Evolutionary conservation across 2,797 vertebrate species (phyloP).

Genomic region (Cephalopachus bancanus): DNA sequence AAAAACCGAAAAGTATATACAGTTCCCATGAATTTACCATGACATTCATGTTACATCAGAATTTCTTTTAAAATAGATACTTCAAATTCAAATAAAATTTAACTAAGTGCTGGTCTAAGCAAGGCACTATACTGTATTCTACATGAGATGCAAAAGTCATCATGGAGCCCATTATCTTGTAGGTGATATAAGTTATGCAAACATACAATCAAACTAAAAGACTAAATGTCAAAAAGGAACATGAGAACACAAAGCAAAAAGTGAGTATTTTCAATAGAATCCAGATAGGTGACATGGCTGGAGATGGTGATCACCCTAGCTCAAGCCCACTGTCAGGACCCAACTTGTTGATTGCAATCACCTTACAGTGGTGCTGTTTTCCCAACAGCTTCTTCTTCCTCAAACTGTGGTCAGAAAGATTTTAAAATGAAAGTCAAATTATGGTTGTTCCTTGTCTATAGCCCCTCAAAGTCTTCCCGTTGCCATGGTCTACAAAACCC

Average conservation of each 20-base stretch:
- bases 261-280: background rate
- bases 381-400: background rate
- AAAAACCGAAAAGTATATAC: slow-evolving; percentile 15
- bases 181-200: background rate
- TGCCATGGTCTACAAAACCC: too few species aligned
- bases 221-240: background rate
- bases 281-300: background rate
- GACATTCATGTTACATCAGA: background rate
- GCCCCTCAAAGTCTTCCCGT: background rate
- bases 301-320: background rate
- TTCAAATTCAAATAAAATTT: slow-evolving; percentile 59
- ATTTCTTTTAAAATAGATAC: slow-evolving; percentile 34
- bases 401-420: background rate
- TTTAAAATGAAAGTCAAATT: background rate
- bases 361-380: background rate
- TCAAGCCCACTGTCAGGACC: background rate
- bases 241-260: background rate
- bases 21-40: background rate
- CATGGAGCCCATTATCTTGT: background rate
- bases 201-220: background rate
- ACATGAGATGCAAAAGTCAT: background rate
- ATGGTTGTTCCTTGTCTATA: background rate
- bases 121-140: slow-evolving; percentile 7
- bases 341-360: background rate
- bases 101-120: background rate